Percentiles rank a stretch among this genome's conserved stretches.
These are phyloP conservation scores for Pachydiplax longipennis DNA, from an alignment of 2,888 invertebrate genomes.

Conservation along the genomic window DNA sequence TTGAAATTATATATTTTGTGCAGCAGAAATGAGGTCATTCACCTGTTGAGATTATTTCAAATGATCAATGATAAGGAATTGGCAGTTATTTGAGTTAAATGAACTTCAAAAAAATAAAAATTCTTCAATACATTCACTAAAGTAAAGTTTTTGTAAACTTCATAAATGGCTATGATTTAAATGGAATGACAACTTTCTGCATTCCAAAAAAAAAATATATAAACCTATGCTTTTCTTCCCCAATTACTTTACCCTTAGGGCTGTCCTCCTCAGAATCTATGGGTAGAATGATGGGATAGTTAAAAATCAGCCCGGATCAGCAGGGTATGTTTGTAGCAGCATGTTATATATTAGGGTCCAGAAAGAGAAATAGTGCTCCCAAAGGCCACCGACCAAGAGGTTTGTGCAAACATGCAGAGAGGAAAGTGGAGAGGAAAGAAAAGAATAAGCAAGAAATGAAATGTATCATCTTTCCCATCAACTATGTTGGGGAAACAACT, in stretches of 20 bases:
- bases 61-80: no score
- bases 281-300: background rate
- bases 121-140: background rate
- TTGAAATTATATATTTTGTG: no score
- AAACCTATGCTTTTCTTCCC: background rate
- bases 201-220: background rate
- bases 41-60: no score
- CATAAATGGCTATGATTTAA: background rate
- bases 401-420: constrained; percentile 22
- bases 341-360: no score
- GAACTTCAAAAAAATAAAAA: background rate
- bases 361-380: background rate
- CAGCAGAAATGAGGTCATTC: no score
- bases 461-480: background rate
- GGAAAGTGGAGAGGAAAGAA: constrained; percentile 2
- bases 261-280: constrained; percentile 33
- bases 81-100: no score
- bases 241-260: constrained; percentile 38
- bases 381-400: constrained; percentile 16
- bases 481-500: background rate
- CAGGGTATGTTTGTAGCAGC: background rate
- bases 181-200: background rate
- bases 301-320: constrained; percentile 4
- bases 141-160: background rate
- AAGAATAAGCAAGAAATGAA: constrained; percentile 4